phyloP scores from a whole-genome alignment of 2,113 vertebrate species.

The Tragelaphus imberbis region DNA sequence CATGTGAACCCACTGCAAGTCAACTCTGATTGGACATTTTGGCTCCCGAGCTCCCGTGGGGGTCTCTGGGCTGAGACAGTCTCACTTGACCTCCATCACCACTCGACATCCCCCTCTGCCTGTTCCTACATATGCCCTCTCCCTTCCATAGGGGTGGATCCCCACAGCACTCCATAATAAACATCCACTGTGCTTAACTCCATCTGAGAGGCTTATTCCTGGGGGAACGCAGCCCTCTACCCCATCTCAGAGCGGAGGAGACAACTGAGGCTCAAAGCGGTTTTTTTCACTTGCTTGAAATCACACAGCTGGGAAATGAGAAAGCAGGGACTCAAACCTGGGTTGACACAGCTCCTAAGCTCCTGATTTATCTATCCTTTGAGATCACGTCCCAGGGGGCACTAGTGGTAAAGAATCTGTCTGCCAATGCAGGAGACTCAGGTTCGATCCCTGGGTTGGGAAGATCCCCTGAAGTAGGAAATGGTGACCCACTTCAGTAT shows the following conservation, averaged over 20 bases:
- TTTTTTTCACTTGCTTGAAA: not conserved
- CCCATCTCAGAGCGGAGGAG: not conserved
- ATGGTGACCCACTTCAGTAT: not conserved
- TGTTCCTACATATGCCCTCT: too few species aligned
- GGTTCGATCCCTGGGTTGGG: not conserved
- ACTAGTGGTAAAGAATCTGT: not conserved
- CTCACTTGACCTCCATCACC: not conserved
- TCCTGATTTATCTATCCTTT: not conserved
- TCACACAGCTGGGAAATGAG: not conserved
- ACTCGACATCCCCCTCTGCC: not conserved
- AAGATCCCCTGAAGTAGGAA: not conserved
- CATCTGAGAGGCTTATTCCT: not conserved
- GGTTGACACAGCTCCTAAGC: not conserved
- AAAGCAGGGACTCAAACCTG: not conserved
- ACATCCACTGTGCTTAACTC: not conserved
- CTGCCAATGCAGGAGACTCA: not conserved
- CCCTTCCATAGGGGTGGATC: not conserved
- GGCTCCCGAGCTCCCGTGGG: not conserved
- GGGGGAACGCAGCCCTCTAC: not conserved
- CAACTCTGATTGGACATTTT: not conserved
- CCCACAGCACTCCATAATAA: not conserved
- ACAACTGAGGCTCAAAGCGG: not conserved
- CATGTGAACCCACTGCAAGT: not conserved
- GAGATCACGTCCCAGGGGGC: not conserved
- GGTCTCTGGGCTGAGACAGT: not conserved